A percentile compares a stretch with the other conserved stretches of the same genome.
phyloP scores from a whole-genome alignment of 2,113 vertebrate genomes.

The Charadrius vociferus region DNA sequence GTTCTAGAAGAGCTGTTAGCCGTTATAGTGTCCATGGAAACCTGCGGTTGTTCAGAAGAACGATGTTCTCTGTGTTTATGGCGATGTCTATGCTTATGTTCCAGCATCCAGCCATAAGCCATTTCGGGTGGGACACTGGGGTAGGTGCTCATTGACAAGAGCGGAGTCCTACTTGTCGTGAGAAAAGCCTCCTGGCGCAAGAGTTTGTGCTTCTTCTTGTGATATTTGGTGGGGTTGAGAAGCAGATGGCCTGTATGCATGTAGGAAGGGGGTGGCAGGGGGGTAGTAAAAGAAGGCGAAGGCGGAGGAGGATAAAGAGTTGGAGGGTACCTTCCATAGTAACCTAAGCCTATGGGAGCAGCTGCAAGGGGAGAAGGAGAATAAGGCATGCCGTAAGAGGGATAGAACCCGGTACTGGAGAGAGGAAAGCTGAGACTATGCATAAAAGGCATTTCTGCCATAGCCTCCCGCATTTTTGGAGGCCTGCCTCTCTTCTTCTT shows the following conservation, averaged over 20 bases:
- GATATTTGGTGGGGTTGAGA: constrained; percentile 93
- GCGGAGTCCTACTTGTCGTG: constrained; percentile 80
- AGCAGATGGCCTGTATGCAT: constrained; percentile 89
- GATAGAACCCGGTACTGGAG: constrained; percentile 88
- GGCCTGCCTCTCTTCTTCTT: constrained; percentile 90
- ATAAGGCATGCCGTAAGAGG: constrained; percentile 94
- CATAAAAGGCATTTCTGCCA: constrained; percentile 96
- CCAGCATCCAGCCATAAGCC: constrained; percentile 88
- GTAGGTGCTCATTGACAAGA: constrained; percentile 86
- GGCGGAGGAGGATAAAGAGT: constrained; percentile 89
- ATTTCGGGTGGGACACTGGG: constrained; percentile 84
- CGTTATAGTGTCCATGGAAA: constrained; percentile 71
- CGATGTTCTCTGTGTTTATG: constrained; percentile 93
- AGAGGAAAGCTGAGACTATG: constrained; percentile 93
- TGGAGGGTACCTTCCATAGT: constrained; percentile 90
- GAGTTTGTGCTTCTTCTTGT: constrained; percentile 91
- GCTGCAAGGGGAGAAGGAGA: constrained; percentile 86
- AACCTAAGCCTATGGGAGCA: constrained; percentile 89
- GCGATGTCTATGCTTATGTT: constrained; percentile 97
- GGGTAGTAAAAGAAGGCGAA: constrained; percentile 86
- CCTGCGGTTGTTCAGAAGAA: constrained; percentile 75
- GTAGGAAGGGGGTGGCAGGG: constrained; percentile 84
- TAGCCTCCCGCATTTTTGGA: constrained; percentile 90
- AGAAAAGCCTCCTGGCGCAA: constrained; percentile 87
- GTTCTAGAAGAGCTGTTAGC: constrained; percentile 76